A percentile compares a stretch with the other conserved stretches of the same genome.
Evolutionary conservation across 2,113 vertebrate species (phyloP).

Genomic region (Syngnathus scovelli): DNA sequence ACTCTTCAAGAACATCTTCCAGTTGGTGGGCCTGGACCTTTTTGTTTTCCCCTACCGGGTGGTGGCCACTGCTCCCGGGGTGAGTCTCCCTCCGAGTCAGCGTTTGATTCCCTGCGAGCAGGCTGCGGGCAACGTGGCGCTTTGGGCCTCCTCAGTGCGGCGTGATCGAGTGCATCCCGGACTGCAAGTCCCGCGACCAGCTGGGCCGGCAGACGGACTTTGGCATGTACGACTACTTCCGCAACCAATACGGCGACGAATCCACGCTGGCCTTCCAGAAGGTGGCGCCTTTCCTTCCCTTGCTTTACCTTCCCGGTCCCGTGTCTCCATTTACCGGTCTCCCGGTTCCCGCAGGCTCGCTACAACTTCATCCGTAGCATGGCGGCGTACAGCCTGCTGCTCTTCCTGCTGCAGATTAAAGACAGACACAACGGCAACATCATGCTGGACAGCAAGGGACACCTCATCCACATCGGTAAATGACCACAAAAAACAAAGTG

Average conservation of each 20-base stretch:
- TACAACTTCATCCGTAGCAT: conserved; percentile 99
- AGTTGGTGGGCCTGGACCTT: conserved; percentile 93
- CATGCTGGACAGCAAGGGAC: conserved; percentile 98
- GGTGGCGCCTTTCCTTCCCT: conserved; percentile 57
- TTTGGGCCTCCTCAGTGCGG: conserved; percentile 76
- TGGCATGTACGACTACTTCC: conserved; percentile 99
- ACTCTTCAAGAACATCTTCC: conserved; percentile 98
- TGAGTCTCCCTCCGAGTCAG: conserved; percentile 56
- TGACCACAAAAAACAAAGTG: neutral
- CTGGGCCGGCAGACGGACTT: conserved; percentile 96
- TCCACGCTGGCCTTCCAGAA: conserved; percentile 95
- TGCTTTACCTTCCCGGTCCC: neutral
- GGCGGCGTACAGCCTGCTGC: conserved; percentile 94
- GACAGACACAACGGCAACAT: conserved; percentile 98
- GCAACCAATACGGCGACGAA: conserved; percentile 95
- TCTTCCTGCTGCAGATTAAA: conserved; percentile 98
- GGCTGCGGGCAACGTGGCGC: too few relatives aligned
- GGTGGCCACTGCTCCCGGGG: conserved; percentile 94
- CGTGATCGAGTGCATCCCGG: conserved; percentile 97
- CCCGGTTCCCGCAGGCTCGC: conserved; percentile 75
- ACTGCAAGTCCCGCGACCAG: conserved; percentile 96
- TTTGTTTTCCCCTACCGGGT: conserved; percentile 97
- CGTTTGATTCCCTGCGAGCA: too few relatives aligned
- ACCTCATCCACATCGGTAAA: conserved; percentile 61
- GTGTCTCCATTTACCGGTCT: neutral